A percentile compares a stretch with the other conserved stretches of the same genome.
Evolutionary conservation across 1,140 invertebrate species (phyloP).

Genomic region (Schlechtendalia chinensis): DNA sequence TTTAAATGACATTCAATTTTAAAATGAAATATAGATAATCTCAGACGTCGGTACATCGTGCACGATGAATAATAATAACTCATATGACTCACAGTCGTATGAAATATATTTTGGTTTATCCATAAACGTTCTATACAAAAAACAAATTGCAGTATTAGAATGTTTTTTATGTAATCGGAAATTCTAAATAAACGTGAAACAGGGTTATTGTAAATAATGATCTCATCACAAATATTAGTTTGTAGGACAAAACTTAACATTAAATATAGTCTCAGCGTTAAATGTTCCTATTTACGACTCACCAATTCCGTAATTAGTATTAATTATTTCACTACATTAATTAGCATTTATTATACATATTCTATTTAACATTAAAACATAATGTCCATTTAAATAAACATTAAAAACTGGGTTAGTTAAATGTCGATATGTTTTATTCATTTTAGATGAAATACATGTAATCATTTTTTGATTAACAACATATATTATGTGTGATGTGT

Average conservation of each 20-base stretch:
- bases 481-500: no score
- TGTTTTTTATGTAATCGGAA: background rate
- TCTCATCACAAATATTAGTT: background rate
- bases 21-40: no score
- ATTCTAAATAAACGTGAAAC: background rate
- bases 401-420: no score
- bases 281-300: background rate
- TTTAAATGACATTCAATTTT: background rate
- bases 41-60: background rate
- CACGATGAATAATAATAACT: background rate
- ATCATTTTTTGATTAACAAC: no score
- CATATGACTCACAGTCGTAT: slow-evolving; percentile 4
- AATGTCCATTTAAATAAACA: no score
- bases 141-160: background rate
- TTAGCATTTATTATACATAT: background rate
- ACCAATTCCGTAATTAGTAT: background rate
- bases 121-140: background rate
- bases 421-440: no score
- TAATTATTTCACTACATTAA: background rate
- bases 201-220: background rate
- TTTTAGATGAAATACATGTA: no score
- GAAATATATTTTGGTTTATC: background rate
- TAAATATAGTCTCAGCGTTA: background rate
- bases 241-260: background rate
- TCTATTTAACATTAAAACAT: background rate